Conservation (phyloP, 2,888 invertebrate species). For the Hydraecia micacea region DNA sequence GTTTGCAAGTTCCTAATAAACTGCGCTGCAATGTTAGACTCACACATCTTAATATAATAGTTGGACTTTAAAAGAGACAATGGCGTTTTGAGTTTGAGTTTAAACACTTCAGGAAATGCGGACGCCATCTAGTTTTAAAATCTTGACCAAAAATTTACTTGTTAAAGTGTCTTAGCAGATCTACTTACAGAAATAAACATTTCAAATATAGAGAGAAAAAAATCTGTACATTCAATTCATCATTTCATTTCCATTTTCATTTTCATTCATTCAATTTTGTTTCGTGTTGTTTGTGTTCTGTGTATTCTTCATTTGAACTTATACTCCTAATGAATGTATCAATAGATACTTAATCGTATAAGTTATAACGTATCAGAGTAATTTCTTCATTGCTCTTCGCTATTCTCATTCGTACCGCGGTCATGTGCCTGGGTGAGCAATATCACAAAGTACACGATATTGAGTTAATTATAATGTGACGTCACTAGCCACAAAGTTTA, state of each 20-base stretch:
- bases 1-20: background rate
- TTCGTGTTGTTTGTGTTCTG: no score
- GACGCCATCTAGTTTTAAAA: background rate
- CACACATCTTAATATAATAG: background rate
- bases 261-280: no score
- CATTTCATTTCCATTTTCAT: no score
- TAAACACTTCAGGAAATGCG: background rate
- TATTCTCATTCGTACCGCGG: slow-evolving; percentile 21
- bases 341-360: background rate
- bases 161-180: background rate
- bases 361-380: background rate
- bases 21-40: background rate
- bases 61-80: background rate
- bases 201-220: background rate
- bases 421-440: slow-evolving; percentile 21
- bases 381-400: slow-evolving; percentile 22
- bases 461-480: slow-evolving; percentile 50
- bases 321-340: background rate
- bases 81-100: no score
- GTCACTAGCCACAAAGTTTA: slow-evolving; percentile 51
- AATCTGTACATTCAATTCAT: no score
- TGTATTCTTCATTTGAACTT: background rate
- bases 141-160: background rate
- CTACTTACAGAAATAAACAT: background rate
- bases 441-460: slow-evolving; percentile 37